Evolutionary conservation across 1,140 invertebrate genomes (phyloP), one percentile per base, ranked within the genome.

Genomic region (Drosophila baimaii): DNA sequence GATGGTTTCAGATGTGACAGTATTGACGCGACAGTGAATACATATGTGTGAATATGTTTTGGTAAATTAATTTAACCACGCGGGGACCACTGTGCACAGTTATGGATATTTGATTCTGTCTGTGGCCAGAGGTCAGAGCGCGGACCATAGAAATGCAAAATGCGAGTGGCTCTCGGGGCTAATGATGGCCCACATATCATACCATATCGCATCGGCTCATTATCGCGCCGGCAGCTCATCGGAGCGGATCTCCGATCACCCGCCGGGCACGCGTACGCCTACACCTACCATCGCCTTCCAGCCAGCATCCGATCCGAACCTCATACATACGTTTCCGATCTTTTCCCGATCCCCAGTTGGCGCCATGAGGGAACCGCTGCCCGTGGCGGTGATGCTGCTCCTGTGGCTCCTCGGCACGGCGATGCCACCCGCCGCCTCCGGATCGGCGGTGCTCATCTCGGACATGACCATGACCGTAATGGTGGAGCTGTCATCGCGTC

Each of bases 401-500:
- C 52, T 86, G 39, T 61, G 81, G 68, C 61, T 88, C 15, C 57
- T 88, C 10, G 56, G 84, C 9, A 31, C 66, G 49, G 33, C 61
- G 31, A 62, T 71, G 57, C 47, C 64, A 39, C 61, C 77, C 37
- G 62, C 77, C n/a, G 65, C 73, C 25, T 44, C 41, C 15, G 71
- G 84, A 23, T 92, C 92, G 29, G 92, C 92, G 1, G 94, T 95
- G 5, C 84, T 95, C 8, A 94, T 95, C n/a, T 93, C 94, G 1
- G 94, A 95, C 66, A 92, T 93, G 65, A 93, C 93, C 3, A 95
- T 95, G 94, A 93, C 94, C 10, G 93, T 93, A 49, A 95, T 95
- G 94, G 93, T 95, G 27, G 94, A 95, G 82, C 71, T 95, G 3
- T 94, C 94, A 13, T 93, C 94, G 7, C 92, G 92, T 0, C 92